Evolutionary conservation across 2,888 invertebrate genomes (phyloP), one percentile per base, ranked within the genome.

Genomic region (Horisme vitalbata): DNA sequence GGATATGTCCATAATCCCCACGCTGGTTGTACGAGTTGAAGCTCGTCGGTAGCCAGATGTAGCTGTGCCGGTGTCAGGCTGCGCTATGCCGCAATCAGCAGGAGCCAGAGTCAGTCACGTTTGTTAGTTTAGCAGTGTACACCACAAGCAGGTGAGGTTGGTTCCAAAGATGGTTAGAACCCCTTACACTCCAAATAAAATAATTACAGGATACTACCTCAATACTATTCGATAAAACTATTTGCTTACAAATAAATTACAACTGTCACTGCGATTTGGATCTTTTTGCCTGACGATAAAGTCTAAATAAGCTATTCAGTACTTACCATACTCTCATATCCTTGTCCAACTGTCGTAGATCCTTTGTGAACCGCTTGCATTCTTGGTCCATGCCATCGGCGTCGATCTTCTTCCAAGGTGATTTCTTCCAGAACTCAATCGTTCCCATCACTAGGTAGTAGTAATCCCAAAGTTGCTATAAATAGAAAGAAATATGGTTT

Each of bases 321-420:
- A 18, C 83, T 67, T 63, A 93, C 96, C 94, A 94, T 36, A 63
- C 71, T 72, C 95, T 92, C 74, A 96, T 91, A 55, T 96, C 95
- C 66, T 97, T 97, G 50, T 96, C 94, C 66, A 98, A 83, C 20
- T 91, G 92, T 59, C 96, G 91, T 18, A 97, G 78, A 61, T 97
- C 97, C 70, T 97, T 97, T 0, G 95, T 94, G 71, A 97, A 96
- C 63, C 95, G 94, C 79, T 98, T 98, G 83, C 97, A 96, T 71
- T 98, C 97, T 78, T 96, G 94, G 71, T 98, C 98, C 96, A 98
- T 97, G 39, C 93, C 93, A 67, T 98, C 98, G 1, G 97, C 96
- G 66, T 98, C 97, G 48, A 98, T 96, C 71, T 96, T 95, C 70
- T 95, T 95, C 98, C 98, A 99, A 0, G 95, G 93, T 0, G 97